A percentile compares a stretch with the other conserved stretches of the same genome.
These are phyloP conservation scores for Microvelia longipes DNA, from an alignment of 1,140 invertebrate genomes.

Conservation along the genomic window DNA sequence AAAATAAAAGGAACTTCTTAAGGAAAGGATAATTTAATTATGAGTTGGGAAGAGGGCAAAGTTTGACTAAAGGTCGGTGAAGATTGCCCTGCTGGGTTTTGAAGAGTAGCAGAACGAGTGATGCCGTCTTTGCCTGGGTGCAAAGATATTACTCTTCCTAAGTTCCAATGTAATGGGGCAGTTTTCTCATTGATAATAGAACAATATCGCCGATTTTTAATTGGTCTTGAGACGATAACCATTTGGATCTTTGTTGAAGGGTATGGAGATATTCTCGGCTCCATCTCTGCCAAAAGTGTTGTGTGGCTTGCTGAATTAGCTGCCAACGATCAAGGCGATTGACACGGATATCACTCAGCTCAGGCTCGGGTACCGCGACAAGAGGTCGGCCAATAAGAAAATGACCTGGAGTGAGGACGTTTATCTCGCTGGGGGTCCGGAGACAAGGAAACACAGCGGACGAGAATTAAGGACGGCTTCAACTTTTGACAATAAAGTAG, in stretches of 20 bases:
- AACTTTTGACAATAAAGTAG: slow-evolving; percentile 2
- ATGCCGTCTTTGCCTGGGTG: background rate
- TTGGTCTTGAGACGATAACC: background rate
- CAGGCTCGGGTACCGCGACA: background rate
- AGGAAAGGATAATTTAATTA: no score
- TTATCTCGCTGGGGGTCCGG: slow-evolving; percentile 20
- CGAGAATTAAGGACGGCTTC: slow-evolving; percentile 22
- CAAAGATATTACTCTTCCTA: background rate
- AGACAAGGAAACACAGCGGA: slow-evolving; percentile 18
- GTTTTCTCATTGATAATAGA: background rate
- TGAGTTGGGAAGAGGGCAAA: background rate
- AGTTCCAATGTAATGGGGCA: background rate
- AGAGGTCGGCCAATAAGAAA: slow-evolving; percentile 21
- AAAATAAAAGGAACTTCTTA: background rate
- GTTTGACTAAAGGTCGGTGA: background rate
- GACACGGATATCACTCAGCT: background rate
- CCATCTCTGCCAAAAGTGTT: slow-evolving; percentile 12
- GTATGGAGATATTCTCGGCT: slow-evolving; percentile 9
- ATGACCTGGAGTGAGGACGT: slow-evolving; percentile 20
- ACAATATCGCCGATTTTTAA: background rate
- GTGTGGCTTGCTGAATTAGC: background rate
- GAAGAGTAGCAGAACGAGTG: background rate
- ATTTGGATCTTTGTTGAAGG: slow-evolving; percentile 12
- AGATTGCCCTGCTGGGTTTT: background rate
- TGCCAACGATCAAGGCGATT: slow-evolving; percentile 4